These are phyloP conservation scores for Pasiphila rectangulata DNA, from an alignment of 2,888 invertebrate species.

Conservation along the genomic window DNA sequence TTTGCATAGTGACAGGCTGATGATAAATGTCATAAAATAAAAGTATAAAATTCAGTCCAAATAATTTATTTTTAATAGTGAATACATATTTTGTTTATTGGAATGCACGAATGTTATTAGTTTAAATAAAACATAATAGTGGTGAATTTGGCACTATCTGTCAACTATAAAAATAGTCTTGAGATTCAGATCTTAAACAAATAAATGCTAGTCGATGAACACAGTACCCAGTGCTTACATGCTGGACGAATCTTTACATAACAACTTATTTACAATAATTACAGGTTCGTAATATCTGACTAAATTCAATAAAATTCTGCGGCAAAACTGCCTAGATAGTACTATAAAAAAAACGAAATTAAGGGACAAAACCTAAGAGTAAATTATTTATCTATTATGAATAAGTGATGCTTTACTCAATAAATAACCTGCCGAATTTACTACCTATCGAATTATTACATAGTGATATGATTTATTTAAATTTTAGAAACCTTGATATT, in stretches of 20 bases:
- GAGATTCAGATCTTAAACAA: slow-evolving; percentile 67
- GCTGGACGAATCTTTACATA: slow-evolving; percentile 64
- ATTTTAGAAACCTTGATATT: slow-evolving; percentile 13
- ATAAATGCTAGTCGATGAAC: slow-evolving; percentile 65
- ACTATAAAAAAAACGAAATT: slow-evolving; percentile 1
- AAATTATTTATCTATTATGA: not conserved
- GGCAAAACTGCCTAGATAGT: slow-evolving; percentile 19
- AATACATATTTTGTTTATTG: slow-evolving; percentile 61
- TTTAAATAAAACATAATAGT: slow-evolving; percentile 48
- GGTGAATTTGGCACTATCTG: slow-evolving; percentile 71
- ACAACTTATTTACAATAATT: slow-evolving; percentile 75
- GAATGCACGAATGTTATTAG: slow-evolving; percentile 60
- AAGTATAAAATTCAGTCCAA: slow-evolving; percentile 66
- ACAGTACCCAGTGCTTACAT: slow-evolving; percentile 38
- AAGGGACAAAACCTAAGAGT: not conserved
- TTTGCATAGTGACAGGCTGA: too few species aligned
- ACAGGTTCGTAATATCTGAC: slow-evolving; percentile 52
- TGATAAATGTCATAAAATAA: slow-evolving; percentile 26
- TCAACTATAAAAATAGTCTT: slow-evolving; percentile 50
- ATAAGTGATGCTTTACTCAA: slow-evolving; percentile 47
- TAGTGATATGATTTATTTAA: slow-evolving; percentile 59
- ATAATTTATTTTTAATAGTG: slow-evolving; percentile 62
- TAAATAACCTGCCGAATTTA: slow-evolving; percentile 43
- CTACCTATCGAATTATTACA: slow-evolving; percentile 17
- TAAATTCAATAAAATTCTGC: slow-evolving; percentile 33